phyloP scores from a whole-genome alignment of 2,797 vertebrate species.

The Rhinoraja longicauda region DNA sequence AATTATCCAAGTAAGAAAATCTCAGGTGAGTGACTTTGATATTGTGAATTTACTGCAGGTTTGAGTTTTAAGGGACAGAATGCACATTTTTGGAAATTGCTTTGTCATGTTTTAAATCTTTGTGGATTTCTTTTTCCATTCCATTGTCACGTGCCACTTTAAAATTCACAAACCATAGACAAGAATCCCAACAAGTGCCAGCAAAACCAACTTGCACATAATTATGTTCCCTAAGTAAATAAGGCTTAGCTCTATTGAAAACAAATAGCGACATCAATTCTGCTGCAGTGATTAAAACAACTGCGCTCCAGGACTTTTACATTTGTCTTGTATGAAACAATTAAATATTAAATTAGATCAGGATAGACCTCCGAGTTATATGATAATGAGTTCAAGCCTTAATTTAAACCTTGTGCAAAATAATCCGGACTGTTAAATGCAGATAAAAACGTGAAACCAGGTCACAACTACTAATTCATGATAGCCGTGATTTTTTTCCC shows the following conservation, averaged over 20 bases:
- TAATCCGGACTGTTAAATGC: not conserved
- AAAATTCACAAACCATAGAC: not conserved
- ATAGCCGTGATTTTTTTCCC: not conserved
- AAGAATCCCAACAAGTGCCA: not conserved
- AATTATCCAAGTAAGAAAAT: not conserved
- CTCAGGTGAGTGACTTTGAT: not conserved
- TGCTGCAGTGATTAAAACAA: not conserved
- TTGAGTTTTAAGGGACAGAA: not conserved
- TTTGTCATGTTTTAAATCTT: not conserved
- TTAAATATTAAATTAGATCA: not conserved
- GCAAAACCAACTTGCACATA: not conserved
- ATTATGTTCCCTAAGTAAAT: not conserved
- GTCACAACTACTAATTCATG: not conserved
- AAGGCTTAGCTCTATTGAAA: not conserved
- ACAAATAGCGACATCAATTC: not conserved
- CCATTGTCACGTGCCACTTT: not conserved
- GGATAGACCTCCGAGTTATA: not conserved
- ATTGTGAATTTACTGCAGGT: not conserved
- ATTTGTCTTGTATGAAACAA: not conserved
- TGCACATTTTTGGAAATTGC: not conserved
- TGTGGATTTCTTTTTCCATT: not conserved
- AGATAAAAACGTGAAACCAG: not conserved
- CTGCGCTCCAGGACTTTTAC: not conserved
- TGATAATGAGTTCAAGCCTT: not conserved
- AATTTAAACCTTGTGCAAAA: not conserved